These are phyloP conservation scores for Psilopogon haemacephalus DNA, from an alignment of 2,113 vertebrate species.

Conservation along the genomic window DNA sequence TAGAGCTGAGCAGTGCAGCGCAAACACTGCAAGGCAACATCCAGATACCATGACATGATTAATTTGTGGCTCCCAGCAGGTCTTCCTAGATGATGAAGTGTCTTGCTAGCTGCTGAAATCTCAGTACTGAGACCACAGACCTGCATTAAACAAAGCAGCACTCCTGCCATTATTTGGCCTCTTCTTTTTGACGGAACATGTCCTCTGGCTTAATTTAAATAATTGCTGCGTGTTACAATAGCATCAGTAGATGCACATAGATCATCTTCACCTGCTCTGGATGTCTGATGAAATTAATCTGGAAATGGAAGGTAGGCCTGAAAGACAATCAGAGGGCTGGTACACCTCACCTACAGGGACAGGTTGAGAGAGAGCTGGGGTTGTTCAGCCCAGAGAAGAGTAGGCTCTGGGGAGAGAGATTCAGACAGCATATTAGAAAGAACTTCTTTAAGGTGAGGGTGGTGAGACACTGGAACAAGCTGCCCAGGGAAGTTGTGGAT, in stretches of 20 bases:
- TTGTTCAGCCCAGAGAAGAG: too few relatives aligned
- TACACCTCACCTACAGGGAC: neutral
- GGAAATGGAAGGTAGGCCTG: neutral
- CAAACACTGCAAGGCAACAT: neutral
- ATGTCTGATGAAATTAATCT: neutral
- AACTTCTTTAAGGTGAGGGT: too few relatives aligned
- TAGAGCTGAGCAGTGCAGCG: neutral
- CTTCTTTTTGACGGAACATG: neutral
- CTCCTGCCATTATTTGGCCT: neutral
- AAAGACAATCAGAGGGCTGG: too few relatives aligned
- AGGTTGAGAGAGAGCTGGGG: neutral
- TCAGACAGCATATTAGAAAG: too few relatives aligned
- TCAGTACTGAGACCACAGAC: neutral
- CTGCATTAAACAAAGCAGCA: neutral
- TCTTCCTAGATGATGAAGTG: neutral
- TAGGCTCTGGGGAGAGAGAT: too few relatives aligned
- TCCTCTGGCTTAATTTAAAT: slow-evolving; percentile 28
- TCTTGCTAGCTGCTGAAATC: neutral
- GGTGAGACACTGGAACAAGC: too few relatives aligned
- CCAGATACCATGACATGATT: neutral
- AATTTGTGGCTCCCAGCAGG: neutral
- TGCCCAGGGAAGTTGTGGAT: too few relatives aligned
- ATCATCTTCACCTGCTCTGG: neutral
- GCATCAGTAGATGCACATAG: neutral
- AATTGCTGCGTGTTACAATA: neutral